Base-by-base conservation (phyloP, 1,140 invertebrate genomes). In the Mizuhopecten yessoensis region DNA sequence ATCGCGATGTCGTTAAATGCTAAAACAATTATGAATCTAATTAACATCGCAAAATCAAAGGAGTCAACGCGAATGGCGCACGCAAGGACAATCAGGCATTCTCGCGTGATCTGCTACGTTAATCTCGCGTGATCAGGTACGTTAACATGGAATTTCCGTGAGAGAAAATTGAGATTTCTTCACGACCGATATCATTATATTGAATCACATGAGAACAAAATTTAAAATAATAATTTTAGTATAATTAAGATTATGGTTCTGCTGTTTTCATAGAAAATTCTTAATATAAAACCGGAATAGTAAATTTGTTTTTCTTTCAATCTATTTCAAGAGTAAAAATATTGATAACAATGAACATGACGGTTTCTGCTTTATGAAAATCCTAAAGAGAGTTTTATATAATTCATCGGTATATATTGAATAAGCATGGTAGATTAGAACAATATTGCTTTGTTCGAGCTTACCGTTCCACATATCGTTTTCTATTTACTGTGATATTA, bases 11-110 rank as follows among this genome's bases (percentile, higher is more conserved):
- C 57, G 57, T 75, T 75, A 75, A 75, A 75, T 75, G 57, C 57
- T 75, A 75, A 75, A 75, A 75, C 57, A 75, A 75, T 75, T 75
- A 75, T 75, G 57, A 75, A 75, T 75, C 57, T 75, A 75, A 75
- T 75, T 75, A 75, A 75, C 57, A 75, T 29, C 57, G 57, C 23
- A 75, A 75, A 75, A 75, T 75, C 57, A 75, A 75, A 75, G 57
- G 57, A 75, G 57, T 75, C 57, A 75, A 75, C 57, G 57, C 57
- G 57, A 75, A n/a, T n/a, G 29, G 23, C 57, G 57, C 57, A 75
- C 57, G 57, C 57, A 75, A 75, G 57, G 57, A 75, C 57, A 75
- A 75, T 75, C 57, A 75, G 57, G 23, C 57, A 17, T 75, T 75
- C 57, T 75, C 57, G 57, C 57, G 57, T 75, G 57, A 75, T 75